Evolutionary conservation across 2,113 vertebrate species (phyloP).

Genomic region (Sturnus vulgaris): DNA sequence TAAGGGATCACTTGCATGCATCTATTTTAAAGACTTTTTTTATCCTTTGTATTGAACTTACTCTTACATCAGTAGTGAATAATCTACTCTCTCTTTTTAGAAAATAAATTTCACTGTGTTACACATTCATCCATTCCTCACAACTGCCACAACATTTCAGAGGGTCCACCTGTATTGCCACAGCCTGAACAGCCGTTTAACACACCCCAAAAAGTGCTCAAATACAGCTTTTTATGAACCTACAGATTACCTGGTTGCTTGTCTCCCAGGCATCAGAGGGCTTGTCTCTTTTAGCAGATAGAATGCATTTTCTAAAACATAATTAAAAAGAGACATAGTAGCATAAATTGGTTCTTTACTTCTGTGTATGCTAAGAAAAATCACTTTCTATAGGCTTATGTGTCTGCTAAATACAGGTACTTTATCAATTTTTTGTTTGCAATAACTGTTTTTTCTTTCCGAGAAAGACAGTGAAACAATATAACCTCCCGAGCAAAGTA

Average conservation of each 20-base stretch:
- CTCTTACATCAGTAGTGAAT: neutral
- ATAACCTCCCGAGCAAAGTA: neutral
- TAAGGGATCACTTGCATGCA: neutral
- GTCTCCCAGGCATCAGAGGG: slow-evolving; percentile 65
- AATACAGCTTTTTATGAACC: neutral
- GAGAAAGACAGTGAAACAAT: neutral
- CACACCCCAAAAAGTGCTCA: neutral
- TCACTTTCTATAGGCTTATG: neutral
- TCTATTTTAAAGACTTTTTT: neutral
- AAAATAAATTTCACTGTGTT: neutral
- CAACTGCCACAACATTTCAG: neutral
- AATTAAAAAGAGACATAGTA: neutral
- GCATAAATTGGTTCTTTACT: neutral
- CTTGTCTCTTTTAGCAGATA: slow-evolving; percentile 64
- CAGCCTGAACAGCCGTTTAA: neutral
- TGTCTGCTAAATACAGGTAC: neutral
- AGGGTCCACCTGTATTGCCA: neutral
- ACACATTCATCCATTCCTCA: neutral
- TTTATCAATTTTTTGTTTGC: neutral
- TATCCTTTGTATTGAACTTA: neutral
- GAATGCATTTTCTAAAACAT: slow-evolving; percentile 70
- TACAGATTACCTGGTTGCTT: slow-evolving; percentile 70
- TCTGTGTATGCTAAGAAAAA: neutral
- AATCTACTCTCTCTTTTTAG: neutral
- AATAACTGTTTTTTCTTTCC: neutral